Evolutionary conservation across 2,797 vertebrate species (phyloP).

Genomic region (Sebastes baramenuke): DNA sequence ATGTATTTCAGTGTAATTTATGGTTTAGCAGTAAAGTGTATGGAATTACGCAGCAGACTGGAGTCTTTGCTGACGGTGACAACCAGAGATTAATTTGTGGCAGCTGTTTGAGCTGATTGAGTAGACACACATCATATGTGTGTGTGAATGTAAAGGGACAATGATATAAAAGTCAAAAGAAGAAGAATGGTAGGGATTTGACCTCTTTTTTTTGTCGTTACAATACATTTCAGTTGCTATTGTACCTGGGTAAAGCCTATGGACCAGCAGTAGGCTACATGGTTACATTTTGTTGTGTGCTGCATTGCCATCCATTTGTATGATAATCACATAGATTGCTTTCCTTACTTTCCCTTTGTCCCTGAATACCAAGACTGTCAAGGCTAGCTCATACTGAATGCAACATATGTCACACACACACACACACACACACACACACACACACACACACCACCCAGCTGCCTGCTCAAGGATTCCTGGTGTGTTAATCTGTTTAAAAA

Average conservation of each 20-base stretch:
- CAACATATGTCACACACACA: conserved; percentile 10
- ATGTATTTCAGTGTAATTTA: conserved; percentile 3
- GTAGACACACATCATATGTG: neutral
- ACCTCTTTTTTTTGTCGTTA: neutral
- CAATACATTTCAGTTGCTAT: neutral
- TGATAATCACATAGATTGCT: conserved; percentile 64
- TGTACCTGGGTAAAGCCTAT: conserved; percentile 4
- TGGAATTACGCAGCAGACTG: neutral
- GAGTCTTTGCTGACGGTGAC: neutral
- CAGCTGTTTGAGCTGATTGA: neutral
- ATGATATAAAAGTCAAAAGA: neutral
- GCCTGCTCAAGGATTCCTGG: conserved; percentile 37
- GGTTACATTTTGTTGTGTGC: conserved; percentile 23
- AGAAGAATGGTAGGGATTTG: neutral
- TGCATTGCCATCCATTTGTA: conserved; percentile 56
- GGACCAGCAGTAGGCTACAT: neutral
- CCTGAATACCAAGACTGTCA: conserved; percentile 48
- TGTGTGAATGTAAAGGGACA: neutral
- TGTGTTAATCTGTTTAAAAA: conserved; percentile 28
- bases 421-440: too few species aligned
- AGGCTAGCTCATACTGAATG: conserved; percentile 45
- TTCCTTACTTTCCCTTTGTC: conserved; percentile 42
- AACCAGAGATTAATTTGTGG: conserved; percentile 17
- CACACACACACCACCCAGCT: neutral
- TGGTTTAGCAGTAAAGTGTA: neutral